Conservation (phyloP, 37 sponge, comb jelly and placozoan genomes). For the Tethya wilhelma region DNA sequence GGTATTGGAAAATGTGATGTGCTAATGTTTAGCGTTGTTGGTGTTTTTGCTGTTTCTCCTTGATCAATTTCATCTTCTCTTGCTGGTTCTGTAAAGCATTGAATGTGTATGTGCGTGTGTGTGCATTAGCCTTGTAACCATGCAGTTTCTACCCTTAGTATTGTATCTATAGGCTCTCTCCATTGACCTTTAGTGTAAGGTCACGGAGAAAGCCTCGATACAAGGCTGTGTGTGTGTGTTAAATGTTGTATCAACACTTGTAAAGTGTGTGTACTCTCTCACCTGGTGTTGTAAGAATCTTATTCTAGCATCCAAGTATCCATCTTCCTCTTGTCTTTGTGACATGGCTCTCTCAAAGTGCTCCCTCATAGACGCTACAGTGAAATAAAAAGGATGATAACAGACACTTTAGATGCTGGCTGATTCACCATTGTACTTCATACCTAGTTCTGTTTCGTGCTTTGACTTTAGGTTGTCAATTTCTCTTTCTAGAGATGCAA, state of each 20-base stretch:
- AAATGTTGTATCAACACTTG: not conserved
- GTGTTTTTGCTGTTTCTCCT: conserved; percentile 27
- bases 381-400: not conserved
- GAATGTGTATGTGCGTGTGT: no score
- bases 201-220: no score
- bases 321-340: conserved; percentile 21
- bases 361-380: not conserved
- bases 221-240: no score
- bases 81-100: conserved; percentile 32
- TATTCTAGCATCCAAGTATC: conserved; percentile 51
- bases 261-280: not conserved
- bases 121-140: no score
- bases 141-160: no score
- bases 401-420: not conserved
- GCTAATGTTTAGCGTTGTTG: not conserved
- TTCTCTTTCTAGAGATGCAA: conserved; percentile 36
- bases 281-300: conserved; percentile 64
- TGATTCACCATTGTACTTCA: not conserved
- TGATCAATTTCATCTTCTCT: conserved; percentile 46
- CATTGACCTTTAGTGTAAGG: not conserved
- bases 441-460: conserved; percentile 45
- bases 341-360: not conserved
- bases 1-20: not conserved
- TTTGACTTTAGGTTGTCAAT: conserved; percentile 12
- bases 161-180: no score